Conservation (phyloP, 2,797 vertebrate species). For the Trematomus bernacchii region DNA sequence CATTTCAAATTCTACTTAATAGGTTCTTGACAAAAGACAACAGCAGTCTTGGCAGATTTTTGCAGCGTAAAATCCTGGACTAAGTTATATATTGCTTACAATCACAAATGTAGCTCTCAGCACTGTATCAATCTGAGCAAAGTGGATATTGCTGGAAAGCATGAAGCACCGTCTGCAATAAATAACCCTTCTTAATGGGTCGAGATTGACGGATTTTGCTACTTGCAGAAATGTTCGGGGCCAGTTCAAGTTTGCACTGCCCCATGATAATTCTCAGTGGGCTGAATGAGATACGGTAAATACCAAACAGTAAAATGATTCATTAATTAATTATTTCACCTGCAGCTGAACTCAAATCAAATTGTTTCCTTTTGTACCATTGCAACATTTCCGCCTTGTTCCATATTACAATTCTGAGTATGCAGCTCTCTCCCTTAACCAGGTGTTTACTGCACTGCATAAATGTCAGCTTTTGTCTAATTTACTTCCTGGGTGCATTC, state of each 20-base stretch:
- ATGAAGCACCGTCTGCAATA: constrained; percentile 15
- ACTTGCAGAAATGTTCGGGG: constrained; percentile 39
- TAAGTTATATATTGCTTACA: not conserved
- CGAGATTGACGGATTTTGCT: constrained; percentile 57
- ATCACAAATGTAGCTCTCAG: not conserved
- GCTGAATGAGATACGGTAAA: constrained; percentile 33
- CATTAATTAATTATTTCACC: constrained; percentile 17
- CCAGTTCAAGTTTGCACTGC: constrained; percentile 56
- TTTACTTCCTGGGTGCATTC: constrained; percentile 35
- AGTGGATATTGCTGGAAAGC: constrained; percentile 12
- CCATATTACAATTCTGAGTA: constrained; percentile 33
- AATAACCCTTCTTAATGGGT: constrained; percentile 36
- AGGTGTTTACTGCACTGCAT: constrained; percentile 48
- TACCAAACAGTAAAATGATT: constrained; percentile 19
- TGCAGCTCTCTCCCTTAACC: constrained; percentile 19
- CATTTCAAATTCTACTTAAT: not conserved
- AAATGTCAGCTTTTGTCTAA: constrained; percentile 57
- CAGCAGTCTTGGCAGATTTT: not conserved
- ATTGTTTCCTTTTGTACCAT: constrained; percentile 24
- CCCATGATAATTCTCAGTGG: constrained; percentile 43
- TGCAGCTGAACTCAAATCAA: constrained; percentile 28
- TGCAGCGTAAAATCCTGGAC: not conserved
- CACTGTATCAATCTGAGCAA: not conserved
- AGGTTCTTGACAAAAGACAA: not conserved
- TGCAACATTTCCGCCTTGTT: constrained; percentile 13